Percentiles rank a stretch among this genome's conserved stretches.
Conservation (phyloP, 1,140 invertebrate species). For the Ooceraea biroi region DNA sequence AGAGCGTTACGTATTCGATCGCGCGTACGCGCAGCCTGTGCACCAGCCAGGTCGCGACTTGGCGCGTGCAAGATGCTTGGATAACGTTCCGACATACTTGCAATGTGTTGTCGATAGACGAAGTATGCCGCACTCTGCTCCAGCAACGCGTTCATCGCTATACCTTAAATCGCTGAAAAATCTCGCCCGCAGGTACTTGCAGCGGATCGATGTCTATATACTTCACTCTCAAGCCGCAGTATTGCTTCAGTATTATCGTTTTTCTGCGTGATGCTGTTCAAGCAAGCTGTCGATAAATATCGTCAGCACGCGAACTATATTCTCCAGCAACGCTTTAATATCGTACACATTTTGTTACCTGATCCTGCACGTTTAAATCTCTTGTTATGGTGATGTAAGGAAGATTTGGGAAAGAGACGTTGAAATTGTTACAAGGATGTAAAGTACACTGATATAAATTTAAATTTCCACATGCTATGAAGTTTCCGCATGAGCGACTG, state of each 20-base stretch:
- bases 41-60: conserved; percentile 26
- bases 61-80: conserved; percentile 20
- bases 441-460: too few species aligned
- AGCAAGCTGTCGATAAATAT: background rate
- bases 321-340: too few species aligned
- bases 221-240: background rate
- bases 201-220: background rate
- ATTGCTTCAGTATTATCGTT: background rate
- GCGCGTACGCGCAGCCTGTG: conserved; percentile 8
- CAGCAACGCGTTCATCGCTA: background rate
- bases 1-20: conserved; percentile 47
- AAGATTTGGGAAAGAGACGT: too few species aligned
- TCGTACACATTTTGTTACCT: too few species aligned
- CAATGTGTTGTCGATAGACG: background rate
- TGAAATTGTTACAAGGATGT: too few species aligned
- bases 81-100: conserved; percentile 37
- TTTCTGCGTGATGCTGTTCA: background rate
- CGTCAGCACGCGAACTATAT: background rate
- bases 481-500: background rate
- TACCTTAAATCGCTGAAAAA: background rate
- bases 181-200: background rate
- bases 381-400: too few species aligned
- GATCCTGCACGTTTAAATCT: too few species aligned
- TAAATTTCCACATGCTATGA: background rate
- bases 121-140: background rate